Evolutionary conservation across 2,888 invertebrate genomes (phyloP).

Genomic region (Poecilobothrus nobilitatus): DNA sequence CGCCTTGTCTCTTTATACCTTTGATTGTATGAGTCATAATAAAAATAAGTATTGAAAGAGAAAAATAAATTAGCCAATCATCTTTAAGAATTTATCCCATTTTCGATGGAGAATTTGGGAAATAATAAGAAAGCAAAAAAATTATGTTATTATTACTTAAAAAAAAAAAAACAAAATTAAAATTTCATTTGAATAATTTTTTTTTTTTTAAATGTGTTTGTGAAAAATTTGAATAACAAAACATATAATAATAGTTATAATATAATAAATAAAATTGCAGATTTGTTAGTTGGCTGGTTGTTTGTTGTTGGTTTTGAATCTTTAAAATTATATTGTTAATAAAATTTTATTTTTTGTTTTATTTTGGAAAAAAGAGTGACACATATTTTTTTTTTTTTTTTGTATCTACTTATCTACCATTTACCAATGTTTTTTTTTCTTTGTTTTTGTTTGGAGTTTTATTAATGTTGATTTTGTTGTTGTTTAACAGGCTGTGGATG

Average conservation of each 20-base stretch:
- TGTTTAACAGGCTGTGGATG: constrained; percentile 16
- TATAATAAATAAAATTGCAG: background rate
- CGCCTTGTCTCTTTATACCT: background rate
- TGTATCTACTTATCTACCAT: constrained; percentile 17
- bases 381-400: constrained; percentile 21
- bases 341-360: too few relatives aligned
- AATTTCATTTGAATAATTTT: too few relatives aligned
- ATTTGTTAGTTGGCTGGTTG: background rate
- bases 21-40: background rate
- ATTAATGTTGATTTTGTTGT: constrained; percentile 13
- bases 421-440: too few relatives aligned
- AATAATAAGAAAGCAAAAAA: background rate
- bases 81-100: background rate
- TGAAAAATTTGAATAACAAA: too few relatives aligned
- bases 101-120: background rate
- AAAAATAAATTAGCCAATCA: background rate
- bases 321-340: too few relatives aligned
- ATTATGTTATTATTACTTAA: too few relatives aligned
- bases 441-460: constrained; percentile 20
- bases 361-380: too few relatives aligned
- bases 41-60: too few relatives aligned
- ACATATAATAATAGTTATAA: too few relatives aligned
- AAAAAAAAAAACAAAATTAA: too few relatives aligned
- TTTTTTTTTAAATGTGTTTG: too few relatives aligned
- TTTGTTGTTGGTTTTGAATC: too few relatives aligned